phyloP scores from a whole-genome alignment of 2,888 invertebrate genomes.

The Troglohyphantes excavatus region DNA sequence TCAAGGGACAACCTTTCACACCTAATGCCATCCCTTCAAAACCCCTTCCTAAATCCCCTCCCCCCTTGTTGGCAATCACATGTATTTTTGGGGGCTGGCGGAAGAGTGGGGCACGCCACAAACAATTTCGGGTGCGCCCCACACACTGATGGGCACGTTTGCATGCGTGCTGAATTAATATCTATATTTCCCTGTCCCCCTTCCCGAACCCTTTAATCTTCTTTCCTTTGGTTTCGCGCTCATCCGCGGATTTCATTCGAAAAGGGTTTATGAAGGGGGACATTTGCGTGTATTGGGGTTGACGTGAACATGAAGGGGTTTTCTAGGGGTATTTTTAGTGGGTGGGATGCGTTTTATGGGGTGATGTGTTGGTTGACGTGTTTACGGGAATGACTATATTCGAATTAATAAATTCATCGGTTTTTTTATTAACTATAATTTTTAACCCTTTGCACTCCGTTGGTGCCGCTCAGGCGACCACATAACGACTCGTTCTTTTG shows the following conservation, averaged over 20 bases:
- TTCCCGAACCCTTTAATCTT: constrained; percentile 30
- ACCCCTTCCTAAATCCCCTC: constrained; percentile 48
- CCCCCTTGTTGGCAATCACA: constrained; percentile 13
- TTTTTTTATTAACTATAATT: too few species aligned
- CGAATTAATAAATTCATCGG: too few species aligned
- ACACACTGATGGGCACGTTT: constrained; percentile 69
- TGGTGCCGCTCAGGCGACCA: too few species aligned
- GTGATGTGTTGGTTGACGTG: not conserved
- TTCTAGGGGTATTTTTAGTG: not conserved
- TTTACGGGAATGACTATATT: too few species aligned
- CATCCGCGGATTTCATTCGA: constrained; percentile 16
- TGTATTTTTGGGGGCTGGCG: not conserved
- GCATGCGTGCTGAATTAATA: constrained; percentile 78
- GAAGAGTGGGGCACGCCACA: constrained; percentile 25
- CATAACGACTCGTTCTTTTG: too few species aligned
- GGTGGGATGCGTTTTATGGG: not conserved
- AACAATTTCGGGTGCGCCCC: constrained; percentile 51
- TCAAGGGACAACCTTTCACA: constrained; percentile 64
- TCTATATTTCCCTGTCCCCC: constrained; percentile 33
- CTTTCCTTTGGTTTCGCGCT: constrained; percentile 34
- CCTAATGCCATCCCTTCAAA: constrained; percentile 60
- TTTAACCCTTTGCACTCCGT: too few species aligned
- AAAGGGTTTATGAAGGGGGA: constrained; percentile 15
- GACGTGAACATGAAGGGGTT: constrained; percentile 34
- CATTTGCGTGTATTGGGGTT: constrained; percentile 45